Base-by-base conservation (phyloP, 2,113 vertebrate species). In the Anseranas semipalmata region DNA sequence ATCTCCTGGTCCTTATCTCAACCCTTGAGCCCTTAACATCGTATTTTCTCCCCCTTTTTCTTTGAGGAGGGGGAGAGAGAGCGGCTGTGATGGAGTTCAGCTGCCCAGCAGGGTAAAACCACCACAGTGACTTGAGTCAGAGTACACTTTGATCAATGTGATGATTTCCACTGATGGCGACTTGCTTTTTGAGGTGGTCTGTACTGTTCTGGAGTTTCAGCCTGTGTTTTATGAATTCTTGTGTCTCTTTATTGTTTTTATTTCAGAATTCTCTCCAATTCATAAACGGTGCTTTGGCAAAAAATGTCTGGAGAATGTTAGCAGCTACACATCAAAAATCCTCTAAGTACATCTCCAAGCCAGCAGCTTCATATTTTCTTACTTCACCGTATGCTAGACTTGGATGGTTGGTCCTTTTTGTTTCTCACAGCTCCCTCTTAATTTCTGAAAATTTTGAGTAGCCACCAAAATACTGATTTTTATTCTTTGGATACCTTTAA, bases 371-470 rank as follows among this genome's bases (percentile, higher is more conserved):
- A 0, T 98, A 98, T 93, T 98, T 96, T 96, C 35, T 98, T 76
- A 93, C 96, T 10, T 58, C 89, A 28, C 95, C 98, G 27, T 98
- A 98, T 43, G 94, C 98, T 5, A 97, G 98, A 48, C 98, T 98
- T 70, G 98, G 98, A n/a, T 98, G 98, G 98, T 98, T 96, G 25
- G 98, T 97, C 28, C 9, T 83, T 27, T 68, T 87, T 85, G 73
- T 90, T 27, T 24, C 24, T 86, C 43, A 17, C 10, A 16, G 14
- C 7, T 81, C 35, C 25, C 41, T 90, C 53, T 35, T 90, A 33
- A 17, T 94, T 91, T 95, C 62, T 89, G 70, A 78, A 87, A 85
- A 53, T 63, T 65, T 71, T 74, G 11, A 63, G 12, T 59, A 37
- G 8, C 10, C 11, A 41, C 7, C 8, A 48, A 81, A 89, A 84